Conservation (phyloP, 2,113 vertebrate species). For the Patagioenas fasciata region DNA sequence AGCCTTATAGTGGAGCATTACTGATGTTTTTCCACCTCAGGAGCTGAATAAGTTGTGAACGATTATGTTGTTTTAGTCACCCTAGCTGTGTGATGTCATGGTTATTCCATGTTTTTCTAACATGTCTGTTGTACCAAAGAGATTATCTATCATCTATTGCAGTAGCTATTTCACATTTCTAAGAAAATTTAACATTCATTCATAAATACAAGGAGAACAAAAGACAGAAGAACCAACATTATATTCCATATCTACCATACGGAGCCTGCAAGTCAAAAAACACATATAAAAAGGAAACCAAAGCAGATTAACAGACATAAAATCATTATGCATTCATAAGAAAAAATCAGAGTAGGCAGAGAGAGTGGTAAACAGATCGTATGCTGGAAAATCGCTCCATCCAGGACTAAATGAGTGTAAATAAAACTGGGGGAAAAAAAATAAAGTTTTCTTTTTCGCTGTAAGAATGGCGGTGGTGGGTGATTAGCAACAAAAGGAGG, state of each 20-base stretch:
- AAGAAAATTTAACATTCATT: not conserved
- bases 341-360: not conserved
- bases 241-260: not conserved
- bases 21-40: not conserved
- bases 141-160: not conserved
- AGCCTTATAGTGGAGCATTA: not conserved
- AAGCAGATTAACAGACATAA: not conserved
- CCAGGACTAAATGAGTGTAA: not conserved
- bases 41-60: not conserved
- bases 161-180: not conserved
- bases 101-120: not conserved
- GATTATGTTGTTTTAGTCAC: not conserved
- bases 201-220: not conserved
- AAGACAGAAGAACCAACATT: not conserved
- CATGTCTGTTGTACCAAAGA: not conserved
- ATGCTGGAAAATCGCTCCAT: not conserved
- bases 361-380: not conserved
- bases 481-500: not conserved
- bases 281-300: not conserved
- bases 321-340: not conserved
- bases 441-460: not conserved
- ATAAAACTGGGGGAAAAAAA: not conserved
- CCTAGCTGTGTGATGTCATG: not conserved
- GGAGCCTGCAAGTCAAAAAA: not conserved
- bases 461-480: rapidly evolving